Base-by-base conservation (phyloP, 2,888 invertebrate species). In the Lissonota sp. region DNA sequence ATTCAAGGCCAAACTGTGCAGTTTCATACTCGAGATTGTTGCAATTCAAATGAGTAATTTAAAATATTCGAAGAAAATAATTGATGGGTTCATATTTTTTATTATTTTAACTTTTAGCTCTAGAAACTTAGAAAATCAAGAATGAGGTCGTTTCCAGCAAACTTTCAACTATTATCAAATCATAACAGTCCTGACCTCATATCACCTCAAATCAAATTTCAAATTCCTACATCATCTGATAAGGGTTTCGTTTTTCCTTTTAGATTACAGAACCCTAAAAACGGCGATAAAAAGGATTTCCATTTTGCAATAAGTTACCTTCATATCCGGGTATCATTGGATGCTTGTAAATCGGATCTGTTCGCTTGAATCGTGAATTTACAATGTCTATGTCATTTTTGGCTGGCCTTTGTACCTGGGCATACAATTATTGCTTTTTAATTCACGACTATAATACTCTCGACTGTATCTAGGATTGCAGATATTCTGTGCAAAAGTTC, bases 311-410 rank as follows among this genome's bases (percentile, higher is more conserved):
- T 6, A 6, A 60, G 53, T 49, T 90, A 95, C 96, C 97, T 92
- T 96, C 95, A 89, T 96, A 97, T 51, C 96, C 96, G 14, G 96
- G 96, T 83, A 96, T 93, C 92, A 96, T 95, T 1, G 96, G 96
- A 92, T 96, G 95, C 79, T 94, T 94, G 90, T 96, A 96, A 42
- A 96, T 94, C 0, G 95, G 94, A 92, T 96, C 96, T 1, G 95
- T 95, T 88, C 95, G 94, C 69, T 94, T 93, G 84, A 94, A 94
- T 83, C 96, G 94, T 7, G 95, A 94, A 84, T 95, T 95, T 4
- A 96, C 95, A 0, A 94, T 91, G 83, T 96, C 95, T 51, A 96
- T 94, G 87, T 96, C 96, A 73, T 93, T 93, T 89, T 95, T 93
- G 0, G 95, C 93, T 7, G 96, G 96, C 76, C 95, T 94, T 81